Base-by-base conservation (phyloP, 2,888 invertebrate species). In the Cheilosia variabilis region DNA sequence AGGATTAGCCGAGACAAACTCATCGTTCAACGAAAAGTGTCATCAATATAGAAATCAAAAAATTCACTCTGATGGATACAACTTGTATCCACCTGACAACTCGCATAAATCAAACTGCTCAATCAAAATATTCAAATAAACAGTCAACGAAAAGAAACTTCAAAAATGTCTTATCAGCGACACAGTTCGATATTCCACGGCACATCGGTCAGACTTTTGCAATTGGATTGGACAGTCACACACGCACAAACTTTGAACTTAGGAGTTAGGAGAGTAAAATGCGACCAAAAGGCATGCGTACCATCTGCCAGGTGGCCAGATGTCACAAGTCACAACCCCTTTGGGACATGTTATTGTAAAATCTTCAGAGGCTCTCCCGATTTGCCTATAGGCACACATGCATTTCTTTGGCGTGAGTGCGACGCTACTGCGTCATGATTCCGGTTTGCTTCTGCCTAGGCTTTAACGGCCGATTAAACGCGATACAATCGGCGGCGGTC, bases 111-210 rank as follows among this genome's bases (percentile, higher is more conserved):
- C 52, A 60, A 53, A 43, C 27, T 22, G 37, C 37, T 53, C 47
- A 27, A 66, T 66, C 57, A 75, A 27, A 27, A 47, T 58, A 71
- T 71, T 77, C 65, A 71, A 45, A 66, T 58, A 66, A 77, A 65
- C 19, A 77, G 53, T 60, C 58, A 47, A 53, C 52, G 27, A 45
- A 82, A 71, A 76, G 57, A 63, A 55, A 27, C 17, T 45, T 37
- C 17, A 24, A 17, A 50, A 53, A 15, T 24, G 45, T 13, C 43
- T 66, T 53, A 65, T 66, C 63, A 27, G n/a, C 24, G 57, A 37
- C 66, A 55, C 10, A 37, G 1, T 3, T 13, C 13, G 13, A 37
- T 13, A 37, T 37, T 37, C 37, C 37, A 13, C 13, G 37, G 4
- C 37, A 13, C 13, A 4, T 37, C 37, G 13, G 3, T 13, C 37